Evolutionary conservation across 1,140 invertebrate genomes (phyloP), one percentile per base, ranked within the genome.

Genomic region (Pogonomyrmex barbatus): DNA sequence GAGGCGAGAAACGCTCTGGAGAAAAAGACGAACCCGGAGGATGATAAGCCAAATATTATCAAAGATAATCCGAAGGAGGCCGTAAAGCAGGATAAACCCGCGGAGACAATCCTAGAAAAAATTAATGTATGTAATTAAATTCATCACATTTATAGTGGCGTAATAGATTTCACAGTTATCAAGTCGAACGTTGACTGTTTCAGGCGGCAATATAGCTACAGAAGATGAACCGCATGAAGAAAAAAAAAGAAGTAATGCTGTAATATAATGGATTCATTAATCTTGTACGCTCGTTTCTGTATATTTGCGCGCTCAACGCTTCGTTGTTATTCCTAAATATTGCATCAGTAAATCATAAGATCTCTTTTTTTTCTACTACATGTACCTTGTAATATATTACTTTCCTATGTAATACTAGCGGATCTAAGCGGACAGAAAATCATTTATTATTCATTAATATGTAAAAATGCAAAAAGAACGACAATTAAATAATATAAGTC

Each of bases 1-100:
- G 94, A 95, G 42, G 93, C 94, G 0, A 92, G 87, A 78, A 95
- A 93, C 50, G 94, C 93, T 3, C 50, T 91, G 10, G 79, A 90
- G 5, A 94, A 93, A 89, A 91, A 76, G n/a, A 0, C 6, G 36
- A 83, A 70, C 9, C 8, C 4, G 4, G 60, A 82, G 0, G 76
- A 87, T 5, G 65, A 67, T 3, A 85, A 78, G 10, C 42, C 39
- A 63, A 75, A 4, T 6, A 0, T 50, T 9, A n/a, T 24, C 4
- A 83, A 83, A 62, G 4, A 63, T 0, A n/a, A 0, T 52, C 10
- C 58, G 10, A 90, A 83, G 0, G 52, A 52, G 24, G 4, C 39
- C 6, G 8, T 17, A 4, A 77, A 79, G 9, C 86, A 39, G 33
- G 76, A 90, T 2, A 91, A 89, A 50, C 87, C 90, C 0, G 70